Conservation (phyloP, 2,888 invertebrate species). For the Drosophila buzzatii region DNA sequence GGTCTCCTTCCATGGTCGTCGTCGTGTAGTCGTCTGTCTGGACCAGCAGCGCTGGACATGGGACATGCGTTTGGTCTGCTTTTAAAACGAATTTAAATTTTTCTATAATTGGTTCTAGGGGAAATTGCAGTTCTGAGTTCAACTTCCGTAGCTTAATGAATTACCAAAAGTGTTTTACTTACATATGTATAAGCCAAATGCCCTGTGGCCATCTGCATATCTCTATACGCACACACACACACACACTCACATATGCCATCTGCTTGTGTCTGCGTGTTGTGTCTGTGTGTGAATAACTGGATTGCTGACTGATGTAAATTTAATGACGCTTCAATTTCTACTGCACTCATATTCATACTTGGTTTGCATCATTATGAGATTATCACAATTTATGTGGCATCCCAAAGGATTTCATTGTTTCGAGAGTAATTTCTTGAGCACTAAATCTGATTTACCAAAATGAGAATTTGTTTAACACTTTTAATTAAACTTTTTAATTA, state of each 20-base stretch:
- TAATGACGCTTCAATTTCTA: conserved; percentile 27
- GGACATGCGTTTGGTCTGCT: conserved; percentile 69
- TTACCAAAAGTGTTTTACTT: conserved; percentile 84
- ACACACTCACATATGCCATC: no score
- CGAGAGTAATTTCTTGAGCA: no score
- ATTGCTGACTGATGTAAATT: conserved; percentile 5
- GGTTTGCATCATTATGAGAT: conserved; percentile 1
- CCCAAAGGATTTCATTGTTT: not conserved
- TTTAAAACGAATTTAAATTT: conserved; percentile 83
- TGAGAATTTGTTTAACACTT: no score
- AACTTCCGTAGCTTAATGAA: conserved; percentile 86
- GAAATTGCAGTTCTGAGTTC: conserved; percentile 86
- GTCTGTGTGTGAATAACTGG: not conserved
- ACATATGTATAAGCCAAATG: conserved; percentile 47
- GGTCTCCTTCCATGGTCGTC: conserved; percentile 24
- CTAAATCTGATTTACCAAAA: no score
- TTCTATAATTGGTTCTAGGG: conserved; percentile 85
- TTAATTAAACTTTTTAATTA: no score
- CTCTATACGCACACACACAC: conserved; percentile 3
- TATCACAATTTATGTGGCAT: not conserved
- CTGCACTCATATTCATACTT: not conserved
- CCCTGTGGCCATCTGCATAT: conserved; percentile 52
- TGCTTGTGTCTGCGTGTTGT: not conserved
- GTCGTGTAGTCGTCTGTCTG: conserved; percentile 48
- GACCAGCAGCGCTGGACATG: conserved; percentile 54